Conservation (phyloP, 2,888 invertebrate species). For the Holacanthella duospinosa region DNA sequence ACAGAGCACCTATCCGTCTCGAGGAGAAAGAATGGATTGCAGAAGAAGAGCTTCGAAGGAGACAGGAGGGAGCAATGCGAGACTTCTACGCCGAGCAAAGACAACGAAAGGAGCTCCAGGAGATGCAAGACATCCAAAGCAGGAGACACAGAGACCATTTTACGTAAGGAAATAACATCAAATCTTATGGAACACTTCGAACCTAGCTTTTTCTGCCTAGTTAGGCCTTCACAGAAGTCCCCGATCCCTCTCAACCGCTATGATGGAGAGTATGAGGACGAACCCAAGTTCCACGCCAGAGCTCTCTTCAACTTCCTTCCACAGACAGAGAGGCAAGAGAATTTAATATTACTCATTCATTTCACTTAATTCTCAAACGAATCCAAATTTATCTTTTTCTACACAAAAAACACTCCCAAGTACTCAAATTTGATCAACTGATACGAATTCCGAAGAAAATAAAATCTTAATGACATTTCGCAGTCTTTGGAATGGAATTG, state of each 20-base stretch:
- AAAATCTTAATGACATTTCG: no score
- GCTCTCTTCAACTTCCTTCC: slow-evolving; percentile 86
- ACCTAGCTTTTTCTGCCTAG: slow-evolving; percentile 11
- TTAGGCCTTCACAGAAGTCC: slow-evolving; percentile 74
- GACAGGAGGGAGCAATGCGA: slow-evolving; percentile 84
- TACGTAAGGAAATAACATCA: slow-evolving; percentile 47
- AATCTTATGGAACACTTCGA: neutral
- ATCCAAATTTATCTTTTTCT: no score
- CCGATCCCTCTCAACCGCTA: slow-evolving; percentile 85
- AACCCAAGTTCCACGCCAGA: slow-evolving; percentile 67
- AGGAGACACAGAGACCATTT: slow-evolving; percentile 89
- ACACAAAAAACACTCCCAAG: no score
- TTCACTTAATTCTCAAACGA: neutral
- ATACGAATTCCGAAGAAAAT: no score
- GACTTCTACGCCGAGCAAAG: slow-evolving; percentile 78
- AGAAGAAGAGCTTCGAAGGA: slow-evolving; percentile 72
- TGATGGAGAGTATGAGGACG: slow-evolving; percentile 70
- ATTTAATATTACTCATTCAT: neutral
- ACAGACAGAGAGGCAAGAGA: slow-evolving; percentile 51
- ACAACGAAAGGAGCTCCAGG: slow-evolving; percentile 80
- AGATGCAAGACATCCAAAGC: slow-evolving; percentile 85
- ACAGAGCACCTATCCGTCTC: slow-evolving; percentile 75
- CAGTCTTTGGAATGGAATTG: no score
- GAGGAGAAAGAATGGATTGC: slow-evolving; percentile 68
- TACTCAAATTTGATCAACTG: no score